A percentile compares a stretch with the other conserved stretches of the same genome.
Conservation (phyloP, 2,888 invertebrate genomes). For the Drosophila testacea region DNA sequence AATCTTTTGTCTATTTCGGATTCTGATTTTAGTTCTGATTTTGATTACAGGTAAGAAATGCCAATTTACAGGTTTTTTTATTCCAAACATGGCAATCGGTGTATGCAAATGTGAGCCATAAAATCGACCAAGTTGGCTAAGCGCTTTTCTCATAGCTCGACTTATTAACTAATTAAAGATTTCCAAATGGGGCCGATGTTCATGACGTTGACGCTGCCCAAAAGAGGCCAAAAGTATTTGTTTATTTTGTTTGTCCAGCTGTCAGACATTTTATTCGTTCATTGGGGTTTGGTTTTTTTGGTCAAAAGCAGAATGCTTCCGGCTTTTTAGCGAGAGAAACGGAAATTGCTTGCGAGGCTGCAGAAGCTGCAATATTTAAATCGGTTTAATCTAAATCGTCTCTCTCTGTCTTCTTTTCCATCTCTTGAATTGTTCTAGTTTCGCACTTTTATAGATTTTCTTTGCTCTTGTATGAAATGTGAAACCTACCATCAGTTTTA, state of each 20-base stretch:
- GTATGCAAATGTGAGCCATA: constrained; percentile 53
- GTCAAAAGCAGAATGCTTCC: constrained; percentile 63
- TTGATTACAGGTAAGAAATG: constrained; percentile 10
- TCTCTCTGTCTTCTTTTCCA: neutral
- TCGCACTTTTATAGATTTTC: constrained; percentile 18
- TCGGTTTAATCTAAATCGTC: constrained; percentile 7
- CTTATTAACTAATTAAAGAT: constrained; percentile 64
- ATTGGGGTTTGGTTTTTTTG: constrained; percentile 33
- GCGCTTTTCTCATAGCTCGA: constrained; percentile 37
- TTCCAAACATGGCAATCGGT: constrained; percentile 28
- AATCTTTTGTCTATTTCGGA: constrained; percentile 13
- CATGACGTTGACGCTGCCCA: constrained; percentile 12
- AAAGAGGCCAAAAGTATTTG: constrained; percentile 45
- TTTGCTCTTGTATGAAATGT: constrained; percentile 15
- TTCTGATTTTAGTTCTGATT: constrained; percentile 25
- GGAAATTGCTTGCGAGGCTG: constrained; percentile 61
- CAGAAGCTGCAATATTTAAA: constrained; percentile 47
- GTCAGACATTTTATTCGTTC: neutral
- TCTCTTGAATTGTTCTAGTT: constrained; percentile 13
- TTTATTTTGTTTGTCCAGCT: constrained; percentile 14
- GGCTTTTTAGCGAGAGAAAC: constrained; percentile 52
- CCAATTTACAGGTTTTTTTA: constrained; percentile 49
- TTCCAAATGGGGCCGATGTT: constrained; percentile 60
- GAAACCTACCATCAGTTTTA: constrained; percentile 13
- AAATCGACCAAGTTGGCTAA: constrained; percentile 41